phyloP scores from a whole-genome alignment of 1,140 invertebrate species.

The Acyrthosiphon pisum region DNA sequence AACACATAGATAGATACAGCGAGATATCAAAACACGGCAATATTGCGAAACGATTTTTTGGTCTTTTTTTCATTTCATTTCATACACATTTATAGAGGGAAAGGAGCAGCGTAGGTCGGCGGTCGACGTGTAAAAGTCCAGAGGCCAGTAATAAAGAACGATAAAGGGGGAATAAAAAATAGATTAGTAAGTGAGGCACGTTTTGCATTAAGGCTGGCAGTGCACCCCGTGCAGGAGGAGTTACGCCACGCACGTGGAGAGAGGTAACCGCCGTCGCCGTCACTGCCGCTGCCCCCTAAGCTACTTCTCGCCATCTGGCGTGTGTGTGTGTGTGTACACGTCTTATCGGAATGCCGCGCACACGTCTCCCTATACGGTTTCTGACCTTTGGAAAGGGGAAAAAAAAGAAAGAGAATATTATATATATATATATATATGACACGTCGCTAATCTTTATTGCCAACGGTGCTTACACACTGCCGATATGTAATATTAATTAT shows the following conservation, averaged over 20 bases:
- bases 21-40: conserved; percentile 31
- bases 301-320: conserved; percentile 53
- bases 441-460: conserved; percentile 54
- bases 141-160: conserved; percentile 55
- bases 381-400: conserved; percentile 39
- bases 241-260: neutral
- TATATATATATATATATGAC: conserved; percentile 25
- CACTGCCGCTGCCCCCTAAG: conserved; percentile 31
- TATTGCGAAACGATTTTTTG: conserved; percentile 51
- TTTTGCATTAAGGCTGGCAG: conserved; percentile 34
- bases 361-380: conserved; percentile 37
- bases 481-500: conserved; percentile 48
- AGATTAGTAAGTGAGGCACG: conserved; percentile 56
- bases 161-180: conserved; percentile 55
- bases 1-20: neutral
- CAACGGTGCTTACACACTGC: neutral
- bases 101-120: neutral
- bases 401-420: conserved; percentile 11
- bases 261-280: neutral
- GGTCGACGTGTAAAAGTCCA: conserved; percentile 50
- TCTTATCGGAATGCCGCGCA: conserved; percentile 51
- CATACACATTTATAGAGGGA: conserved; percentile 18
- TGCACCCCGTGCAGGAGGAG: neutral
- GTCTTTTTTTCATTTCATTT: conserved; percentile 53
- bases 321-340: neutral